Evolutionary conservation across 1,140 invertebrate genomes (phyloP), one percentile per base, ranked within the genome.

Genomic region (Oncopodura yosiiana): DNA sequence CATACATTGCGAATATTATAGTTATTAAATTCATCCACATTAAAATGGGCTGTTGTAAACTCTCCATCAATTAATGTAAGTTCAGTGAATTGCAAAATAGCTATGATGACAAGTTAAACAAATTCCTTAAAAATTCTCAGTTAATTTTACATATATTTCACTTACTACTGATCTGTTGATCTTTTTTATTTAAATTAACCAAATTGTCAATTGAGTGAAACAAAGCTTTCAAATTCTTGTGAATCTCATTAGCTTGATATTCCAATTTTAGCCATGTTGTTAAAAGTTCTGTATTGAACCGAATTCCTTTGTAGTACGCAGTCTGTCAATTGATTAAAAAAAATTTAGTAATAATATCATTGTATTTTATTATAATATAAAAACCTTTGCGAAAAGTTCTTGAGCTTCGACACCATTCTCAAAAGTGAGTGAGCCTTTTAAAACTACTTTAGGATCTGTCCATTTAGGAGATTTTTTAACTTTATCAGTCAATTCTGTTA

Each of bases 381-480:
- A 32, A 38, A 54, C 52, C 23, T 46, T 26, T 4, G 43, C 27
- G 37, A 26, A 14, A 16, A 54, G 16, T 3, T 36, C 11, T 6
- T 46, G 8, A 9, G 30, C 34, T 39, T 29, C 5, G 11, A 41
- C 16, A n/a, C 16, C 34, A 5, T 29, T 3, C 5, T 19, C 12
- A 29, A 60, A 60, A 6, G 9, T 16, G n/a, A 60, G 26, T 30
- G 38, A 3, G 5, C 46, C 48, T 32, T 42, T 11, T 9, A 61
- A n/a, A 8, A 43, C 16, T 24, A 61, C 45, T 45, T 49, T 32
- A 11, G 18, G 19, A n/a, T 56, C 51, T 2, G 34, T 53, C 6
- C 32, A 12, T 26, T 61, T 61, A 2, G 59, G 59, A 11, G 54
- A 44, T 1, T 16, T 18, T 5, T 45, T n/a, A 0, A 46, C 23